Base-by-base conservation (phyloP, 2,888 invertebrate genomes). In the Lapara coniferarum region DNA sequence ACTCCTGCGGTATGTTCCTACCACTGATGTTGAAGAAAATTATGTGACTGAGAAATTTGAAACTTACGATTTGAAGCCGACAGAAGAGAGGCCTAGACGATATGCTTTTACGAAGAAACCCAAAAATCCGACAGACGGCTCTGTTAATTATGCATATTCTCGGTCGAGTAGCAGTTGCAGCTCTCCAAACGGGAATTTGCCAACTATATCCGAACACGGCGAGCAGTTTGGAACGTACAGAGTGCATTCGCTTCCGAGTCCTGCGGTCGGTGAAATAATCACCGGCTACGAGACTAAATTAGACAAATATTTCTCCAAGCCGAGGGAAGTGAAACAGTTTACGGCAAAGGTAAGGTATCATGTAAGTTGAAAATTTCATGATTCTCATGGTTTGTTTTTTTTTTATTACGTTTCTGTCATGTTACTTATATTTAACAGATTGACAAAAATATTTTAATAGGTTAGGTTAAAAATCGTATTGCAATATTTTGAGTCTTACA, bases 101-200 rank as follows among this genome's bases (percentile, higher is more conserved):
- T 89, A 92, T 71, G 84, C 88, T 5, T 93, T 91, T 73, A 87
- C 86, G 16, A 93, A 93, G 76, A 93, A 92, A 69, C 86, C 92
- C 1, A 91, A 89, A 74, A 93, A 93, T 71, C 91, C 91, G 2
- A 72, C 89, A 0, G 93, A 93, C 72, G 93, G 93, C 1, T 92
- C 93, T 0, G 81, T 90, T 0, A 91, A 93, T 75, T 93, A 93
- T 73, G 90, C 90, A 6, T 89, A 93, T 71, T 93, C 93, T 8
- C 83, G 91, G 13, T 92, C 92, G 0, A 93, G 91, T 68, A 93
- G 92, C 76, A 90, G 87, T 71, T 92, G 92, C 74, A 93, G 93
- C 73, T 93, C 93, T 2, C 93, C 93, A 0, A 91, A 86, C 71
- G 88, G 88, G 6, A 92, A 92, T 74, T 78, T 93, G 75, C 93